Evolutionary conservation across 2,797 vertebrate species (phyloP), one percentile per base, ranked within the genome.

Genomic region (Atherinosoma microstoma): DNA sequence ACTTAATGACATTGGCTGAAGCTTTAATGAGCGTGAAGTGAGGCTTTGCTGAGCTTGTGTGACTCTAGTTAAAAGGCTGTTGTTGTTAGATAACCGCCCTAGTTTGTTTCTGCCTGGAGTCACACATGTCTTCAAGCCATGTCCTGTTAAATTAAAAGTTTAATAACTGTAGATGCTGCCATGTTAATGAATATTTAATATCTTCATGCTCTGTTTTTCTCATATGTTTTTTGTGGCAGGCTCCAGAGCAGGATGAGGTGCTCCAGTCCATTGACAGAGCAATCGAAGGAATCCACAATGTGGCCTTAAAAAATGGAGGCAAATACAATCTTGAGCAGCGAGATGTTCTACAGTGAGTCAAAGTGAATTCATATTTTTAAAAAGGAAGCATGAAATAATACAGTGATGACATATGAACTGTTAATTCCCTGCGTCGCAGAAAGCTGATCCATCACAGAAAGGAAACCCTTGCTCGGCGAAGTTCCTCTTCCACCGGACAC

Each of bases 281-380:
- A 3, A 99, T 99, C 0, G 98, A 99, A 87, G 96, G 97, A 24
- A 97, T 99, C 84, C 98, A 99, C 90, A 99, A 99, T 1, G 95
- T 96, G 0, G 98, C 98, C 83, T 97, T 98, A 95, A 97, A 96
- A 67, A 98, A 97, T 0, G 96, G 96, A 18, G 98, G 98, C 45
- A 99, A 98, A 93, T 99, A 99, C 93, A 99, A 99, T 88, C 93
- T 99, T 88, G 97, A 99, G 70, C 98, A 99, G 92, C 95, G 98
- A 15, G 98, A 99, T 57, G 96, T 99, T 63, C 94, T 99, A 9
- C 98, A 99, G 98, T 99, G 89, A 97, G 73, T 64, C 36, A 54
- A 18, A 96, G 64, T 22, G n/a, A 42, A 54, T 57, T 10, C 9
- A 4, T 32, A 32, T 6, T 32, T 32, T 32, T 4, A 35, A 18